A percentile compares a stretch with the other conserved stretches of the same genome.
phyloP scores from a whole-genome alignment of 2,888 invertebrate species.

The Cyrtodaria siliqua region DNA sequence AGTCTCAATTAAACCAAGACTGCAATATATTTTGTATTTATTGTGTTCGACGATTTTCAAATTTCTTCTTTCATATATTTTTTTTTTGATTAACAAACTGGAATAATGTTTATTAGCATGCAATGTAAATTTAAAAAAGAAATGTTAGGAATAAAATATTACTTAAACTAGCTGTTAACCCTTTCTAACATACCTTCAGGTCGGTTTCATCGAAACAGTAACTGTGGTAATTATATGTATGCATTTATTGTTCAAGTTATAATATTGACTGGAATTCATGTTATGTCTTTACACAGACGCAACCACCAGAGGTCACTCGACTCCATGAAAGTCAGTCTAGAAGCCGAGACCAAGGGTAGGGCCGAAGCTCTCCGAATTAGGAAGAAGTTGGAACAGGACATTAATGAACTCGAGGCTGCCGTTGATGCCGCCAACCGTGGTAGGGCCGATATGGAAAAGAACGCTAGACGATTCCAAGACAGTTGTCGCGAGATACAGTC shows the following conservation, averaged over 20 bases:
- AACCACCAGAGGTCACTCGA: constrained; percentile 99
- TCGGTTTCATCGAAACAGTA: no score
- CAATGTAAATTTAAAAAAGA: no score
- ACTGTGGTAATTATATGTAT: background rate
- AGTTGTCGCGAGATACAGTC: constrained; percentile 98
- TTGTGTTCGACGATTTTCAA: no score
- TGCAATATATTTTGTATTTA: no score
- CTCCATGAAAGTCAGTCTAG: constrained; percentile 99
- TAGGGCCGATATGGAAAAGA: constrained; percentile 99
- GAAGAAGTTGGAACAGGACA: constrained; percentile 99
- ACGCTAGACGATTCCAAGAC: constrained; percentile 99
- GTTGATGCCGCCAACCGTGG: constrained; percentile 99
- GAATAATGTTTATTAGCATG: no score
- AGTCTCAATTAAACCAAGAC: no score
- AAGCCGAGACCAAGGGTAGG: constrained; percentile 99
- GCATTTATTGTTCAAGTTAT: background rate
- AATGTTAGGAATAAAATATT: no score
- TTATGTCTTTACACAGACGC: constrained; percentile 89
- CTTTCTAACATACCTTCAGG: no score
- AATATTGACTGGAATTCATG: background rate
- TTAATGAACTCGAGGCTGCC: constrained; percentile 99
- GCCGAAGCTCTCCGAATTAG: constrained; percentile 99
- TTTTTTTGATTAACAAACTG: no score
- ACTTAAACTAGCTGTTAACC: background rate
- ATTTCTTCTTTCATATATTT: no score